These are phyloP conservation scores for Pogonus chalceus DNA, from an alignment of 1,140 invertebrate genomes.

Conservation along the genomic window DNA sequence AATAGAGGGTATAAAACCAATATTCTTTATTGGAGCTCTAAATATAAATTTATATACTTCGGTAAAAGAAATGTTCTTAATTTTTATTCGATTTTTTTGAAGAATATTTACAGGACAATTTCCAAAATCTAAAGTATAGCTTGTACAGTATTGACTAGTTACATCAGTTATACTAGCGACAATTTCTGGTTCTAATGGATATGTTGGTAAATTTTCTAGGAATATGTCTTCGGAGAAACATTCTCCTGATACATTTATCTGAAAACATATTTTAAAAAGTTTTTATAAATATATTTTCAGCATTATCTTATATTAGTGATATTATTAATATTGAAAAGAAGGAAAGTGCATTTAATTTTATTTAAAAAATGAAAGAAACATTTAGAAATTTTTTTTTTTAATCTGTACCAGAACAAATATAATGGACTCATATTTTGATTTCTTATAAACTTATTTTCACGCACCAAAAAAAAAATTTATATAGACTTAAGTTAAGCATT, in stretches of 20 bases:
- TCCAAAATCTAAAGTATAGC: conserved; percentile 23
- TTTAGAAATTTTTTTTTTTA: no score
- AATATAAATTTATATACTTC: conserved; percentile 25
- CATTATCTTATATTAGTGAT: not conserved
- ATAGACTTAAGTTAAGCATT: no score
- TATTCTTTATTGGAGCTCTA: conserved; percentile 10
- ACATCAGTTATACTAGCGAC: not conserved
- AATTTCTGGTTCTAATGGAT: not conserved
- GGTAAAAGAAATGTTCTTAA: conserved; percentile 21
- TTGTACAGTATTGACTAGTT: not conserved
- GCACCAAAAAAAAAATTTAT: no score
- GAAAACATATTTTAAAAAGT: no score
- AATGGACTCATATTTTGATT: no score
- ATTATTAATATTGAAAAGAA: no score
- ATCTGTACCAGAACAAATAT: no score
- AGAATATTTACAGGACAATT: conserved; percentile 18
- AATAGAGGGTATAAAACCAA: conserved; percentile 23
- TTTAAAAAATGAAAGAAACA: no score
- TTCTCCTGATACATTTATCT: conserved; percentile 18
- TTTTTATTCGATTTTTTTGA: conserved; percentile 20
- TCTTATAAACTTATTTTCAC: no score
- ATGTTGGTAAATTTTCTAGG: conserved; percentile 14
- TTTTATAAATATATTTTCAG: not conserved
- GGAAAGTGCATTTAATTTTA: no score
- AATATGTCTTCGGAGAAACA: conserved; percentile 19